Conservation (phyloP, 2,113 vertebrate species). For the Erpornis zantholeuca region DNA sequence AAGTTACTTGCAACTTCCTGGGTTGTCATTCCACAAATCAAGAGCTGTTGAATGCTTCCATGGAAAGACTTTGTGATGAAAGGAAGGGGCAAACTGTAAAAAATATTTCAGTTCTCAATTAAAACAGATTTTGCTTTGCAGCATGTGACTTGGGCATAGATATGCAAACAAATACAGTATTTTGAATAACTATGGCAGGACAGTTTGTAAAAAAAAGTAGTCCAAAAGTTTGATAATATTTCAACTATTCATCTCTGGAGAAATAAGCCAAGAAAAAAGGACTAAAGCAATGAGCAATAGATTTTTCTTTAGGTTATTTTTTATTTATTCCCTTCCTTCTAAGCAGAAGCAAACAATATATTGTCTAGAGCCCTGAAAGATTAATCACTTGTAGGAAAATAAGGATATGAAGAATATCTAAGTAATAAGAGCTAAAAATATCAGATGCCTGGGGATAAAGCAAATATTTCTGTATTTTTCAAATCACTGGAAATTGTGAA, state of each 20-base stretch:
- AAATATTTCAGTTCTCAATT: background rate
- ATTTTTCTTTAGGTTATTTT: background rate
- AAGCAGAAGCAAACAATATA: background rate
- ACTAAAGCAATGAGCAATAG: background rate
- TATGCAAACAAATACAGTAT: accelerated
- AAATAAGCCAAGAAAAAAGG: background rate
- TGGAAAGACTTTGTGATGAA: background rate
- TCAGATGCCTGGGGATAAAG: background rate
- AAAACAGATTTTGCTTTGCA: background rate
- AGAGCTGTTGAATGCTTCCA: background rate
- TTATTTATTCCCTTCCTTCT: background rate
- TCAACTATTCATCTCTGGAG: background rate
- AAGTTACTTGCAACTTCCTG: background rate
- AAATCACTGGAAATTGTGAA: background rate
- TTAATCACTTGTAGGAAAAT: background rate
- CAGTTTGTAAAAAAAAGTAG: background rate
- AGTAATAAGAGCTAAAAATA: background rate
- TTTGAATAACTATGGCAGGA: background rate
- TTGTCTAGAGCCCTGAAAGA: background rate
- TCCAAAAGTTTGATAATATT: background rate
- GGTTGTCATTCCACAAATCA: background rate
- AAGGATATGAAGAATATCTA: background rate
- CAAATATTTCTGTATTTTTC: background rate
- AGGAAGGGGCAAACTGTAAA: background rate
- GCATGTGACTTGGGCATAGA: background rate